Base-by-base conservation (phyloP, 2,113 vertebrate species). In the Excalfactoria chinensis region DNA sequence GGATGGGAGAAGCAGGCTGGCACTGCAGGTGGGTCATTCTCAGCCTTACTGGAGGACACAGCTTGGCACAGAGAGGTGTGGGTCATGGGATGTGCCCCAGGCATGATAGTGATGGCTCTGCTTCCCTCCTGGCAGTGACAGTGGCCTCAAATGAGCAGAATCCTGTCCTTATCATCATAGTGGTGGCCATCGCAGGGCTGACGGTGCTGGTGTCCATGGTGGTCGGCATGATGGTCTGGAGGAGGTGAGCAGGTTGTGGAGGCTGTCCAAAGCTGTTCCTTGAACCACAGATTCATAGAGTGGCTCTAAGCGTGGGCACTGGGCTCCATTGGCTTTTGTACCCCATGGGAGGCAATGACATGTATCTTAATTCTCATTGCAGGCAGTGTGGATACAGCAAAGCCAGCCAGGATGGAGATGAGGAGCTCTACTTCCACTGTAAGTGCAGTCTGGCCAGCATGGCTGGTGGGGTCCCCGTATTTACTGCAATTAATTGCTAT, bases 371-470 rank as follows among this genome's bases (percentile, higher is more conserved):
- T n/a, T 96, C 43, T 92, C 22, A 44, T 94, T 88, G 51, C 97
- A 99, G 98, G 88, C 98, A 99, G 81, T 99, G 98, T 66, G 98
- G 98, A 64, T 99, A 99, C 98, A 99, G 98, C 96, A 99, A 99
- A 84, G 98, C 98, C 83, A 99, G 98, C 95, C 98, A 99, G 93
- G 98, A 99, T 9, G 98, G 98, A 72, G 98, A 99, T 0, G 98
- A 99, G 94, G 98, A 99, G 93, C 98, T 99, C 20, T 99, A 99
- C 97, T 99, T 99, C 96, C 98, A 99, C 32, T 98, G 98, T 98
- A 93, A 98, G 98, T 98, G 91, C 16, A 2, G 4, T 28, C 30
- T 20, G 35, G 59, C 55, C 7, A 0, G 62, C 2, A 1, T 4
- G 2, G 2, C 44, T 15, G 37, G 7, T 26, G 81, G 55, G 15